These are phyloP conservation scores for Xiphophorus birchmanni DNA, from an alignment of 2,797 vertebrate genomes.

Conservation along the genomic window DNA sequence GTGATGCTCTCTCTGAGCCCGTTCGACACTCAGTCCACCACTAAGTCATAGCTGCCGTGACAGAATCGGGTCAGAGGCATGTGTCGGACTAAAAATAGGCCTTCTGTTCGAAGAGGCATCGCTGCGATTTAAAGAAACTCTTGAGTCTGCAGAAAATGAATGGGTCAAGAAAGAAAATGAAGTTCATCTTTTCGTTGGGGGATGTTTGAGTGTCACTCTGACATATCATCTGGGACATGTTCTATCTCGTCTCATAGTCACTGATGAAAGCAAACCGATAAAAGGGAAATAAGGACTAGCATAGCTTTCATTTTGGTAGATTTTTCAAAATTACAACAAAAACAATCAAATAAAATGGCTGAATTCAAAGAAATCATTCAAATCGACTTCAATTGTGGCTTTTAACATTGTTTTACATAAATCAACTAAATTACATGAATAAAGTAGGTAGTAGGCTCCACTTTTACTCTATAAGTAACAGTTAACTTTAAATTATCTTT, in stretches of 20 bases:
- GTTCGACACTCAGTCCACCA: constrained; percentile 28
- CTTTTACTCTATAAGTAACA: background rate
- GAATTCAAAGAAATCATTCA: background rate
- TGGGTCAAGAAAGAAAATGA: background rate
- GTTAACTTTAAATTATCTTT: background rate
- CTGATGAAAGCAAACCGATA: background rate
- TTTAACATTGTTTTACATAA: background rate
- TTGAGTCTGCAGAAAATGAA: constrained; percentile 11
- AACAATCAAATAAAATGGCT: background rate
- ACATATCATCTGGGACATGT: background rate
- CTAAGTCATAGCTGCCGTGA: constrained; percentile 60
- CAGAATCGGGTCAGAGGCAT: constrained; percentile 71
- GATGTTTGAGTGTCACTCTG: background rate
- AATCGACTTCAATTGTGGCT: background rate
- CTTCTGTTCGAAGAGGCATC: constrained; percentile 37
- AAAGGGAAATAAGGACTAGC: background rate
- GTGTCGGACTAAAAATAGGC: constrained; percentile 67
- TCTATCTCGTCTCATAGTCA: background rate
- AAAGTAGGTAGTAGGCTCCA: background rate
- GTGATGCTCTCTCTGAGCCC: constrained; percentile 60
- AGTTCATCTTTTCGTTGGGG: background rate
- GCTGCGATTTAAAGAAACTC: constrained; percentile 36
- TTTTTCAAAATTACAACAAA: background rate
- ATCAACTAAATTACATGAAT: background rate
- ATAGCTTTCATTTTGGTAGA: background rate